Conservation (phyloP, 1,140 invertebrate species). For the Acromyrmex heyeri region DNA sequence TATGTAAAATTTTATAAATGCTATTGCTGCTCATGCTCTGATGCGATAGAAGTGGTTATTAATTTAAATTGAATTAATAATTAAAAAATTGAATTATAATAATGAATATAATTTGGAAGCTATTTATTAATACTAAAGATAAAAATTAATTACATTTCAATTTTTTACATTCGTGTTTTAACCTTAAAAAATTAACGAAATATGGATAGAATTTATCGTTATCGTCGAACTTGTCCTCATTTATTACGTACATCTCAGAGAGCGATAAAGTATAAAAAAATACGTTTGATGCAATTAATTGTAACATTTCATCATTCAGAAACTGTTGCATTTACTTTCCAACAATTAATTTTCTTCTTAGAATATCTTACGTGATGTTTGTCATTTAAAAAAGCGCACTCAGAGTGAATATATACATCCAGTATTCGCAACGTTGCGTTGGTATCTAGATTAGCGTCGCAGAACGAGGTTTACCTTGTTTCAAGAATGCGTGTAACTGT, state of each 20-base stretch:
- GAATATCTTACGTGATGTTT: background rate
- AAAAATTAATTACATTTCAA: background rate
- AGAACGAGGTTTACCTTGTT: conserved; percentile 25
- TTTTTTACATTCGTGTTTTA: background rate
- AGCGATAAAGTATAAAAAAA: background rate
- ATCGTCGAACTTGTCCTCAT: background rate
- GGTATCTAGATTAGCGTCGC: conserved; percentile 31
- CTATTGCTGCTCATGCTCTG: background rate
- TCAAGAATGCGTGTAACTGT: conserved; percentile 41
- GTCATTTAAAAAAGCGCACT: conserved; percentile 8
- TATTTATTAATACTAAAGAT: background rate
- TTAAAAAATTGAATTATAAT: too few species aligned
- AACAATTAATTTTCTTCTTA: conserved; percentile 23
- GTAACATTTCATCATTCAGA: background rate
- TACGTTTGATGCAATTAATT: background rate
- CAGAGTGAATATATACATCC: background rate
- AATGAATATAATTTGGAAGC: background rate
- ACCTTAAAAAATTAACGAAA: background rate
- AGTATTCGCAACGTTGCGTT: background rate
- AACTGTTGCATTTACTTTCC: background rate
- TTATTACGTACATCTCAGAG: background rate
- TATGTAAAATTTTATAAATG: background rate
- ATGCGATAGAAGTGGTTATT: background rate
- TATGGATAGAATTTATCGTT: background rate
- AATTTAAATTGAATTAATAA: too few species aligned